These are phyloP conservation scores for Hetaerina titia DNA, from an alignment of 2,888 invertebrate species.

Conservation along the genomic window DNA sequence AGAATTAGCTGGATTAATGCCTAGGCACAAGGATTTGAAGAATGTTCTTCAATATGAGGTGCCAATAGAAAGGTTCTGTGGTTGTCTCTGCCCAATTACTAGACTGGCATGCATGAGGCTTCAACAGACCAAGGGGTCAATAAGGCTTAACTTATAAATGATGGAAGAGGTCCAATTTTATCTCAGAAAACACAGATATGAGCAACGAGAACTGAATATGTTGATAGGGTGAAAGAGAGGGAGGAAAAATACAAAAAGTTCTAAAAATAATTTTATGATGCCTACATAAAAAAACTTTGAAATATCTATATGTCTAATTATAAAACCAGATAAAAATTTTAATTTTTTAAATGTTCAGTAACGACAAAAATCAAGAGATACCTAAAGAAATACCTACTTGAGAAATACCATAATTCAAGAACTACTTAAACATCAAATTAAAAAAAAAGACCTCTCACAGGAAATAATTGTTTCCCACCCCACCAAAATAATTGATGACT, in stretches of 20 bases:
- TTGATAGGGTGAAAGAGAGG: background rate
- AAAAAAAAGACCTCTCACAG: background rate
- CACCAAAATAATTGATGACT: background rate
- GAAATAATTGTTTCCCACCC: background rate
- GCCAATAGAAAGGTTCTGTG: background rate
- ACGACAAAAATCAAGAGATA: too few relatives aligned
- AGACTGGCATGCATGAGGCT: background rate
- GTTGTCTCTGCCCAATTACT: background rate
- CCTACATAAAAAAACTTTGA: background rate
- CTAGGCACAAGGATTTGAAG: background rate
- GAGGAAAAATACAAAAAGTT: background rate
- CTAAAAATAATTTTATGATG: background rate
- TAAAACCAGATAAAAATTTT: background rate
- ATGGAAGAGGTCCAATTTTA: background rate
- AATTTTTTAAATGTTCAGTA: background rate
- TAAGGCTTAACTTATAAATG: background rate
- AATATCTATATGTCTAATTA: too few relatives aligned
- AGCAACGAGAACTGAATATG: background rate
- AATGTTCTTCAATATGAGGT: background rate
- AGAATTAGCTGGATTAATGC: background rate
- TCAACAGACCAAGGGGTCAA: background rate
- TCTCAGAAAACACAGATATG: background rate
- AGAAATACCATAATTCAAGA: background rate
- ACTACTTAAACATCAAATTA: background rate
- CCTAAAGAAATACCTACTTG: too few relatives aligned